Conservation (phyloP, 2,888 invertebrate species). For the Scaptomyza cyrtandrae region DNA sequence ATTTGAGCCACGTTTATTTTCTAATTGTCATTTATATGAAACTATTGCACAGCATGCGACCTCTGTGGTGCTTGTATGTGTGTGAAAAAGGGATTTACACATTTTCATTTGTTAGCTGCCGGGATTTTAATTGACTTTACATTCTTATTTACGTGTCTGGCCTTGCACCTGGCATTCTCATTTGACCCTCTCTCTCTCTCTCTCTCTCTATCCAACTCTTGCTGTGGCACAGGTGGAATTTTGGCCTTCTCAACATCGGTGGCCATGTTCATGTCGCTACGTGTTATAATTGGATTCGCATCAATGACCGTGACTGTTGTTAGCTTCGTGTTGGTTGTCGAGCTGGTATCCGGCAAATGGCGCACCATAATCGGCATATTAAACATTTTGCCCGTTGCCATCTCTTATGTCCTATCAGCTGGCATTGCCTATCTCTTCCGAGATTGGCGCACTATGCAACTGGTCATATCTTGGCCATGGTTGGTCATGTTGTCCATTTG, state of each 20-base stretch:
- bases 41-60: constrained; percentile 25
- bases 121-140: constrained; percentile 75
- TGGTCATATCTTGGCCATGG: constrained; percentile 87
- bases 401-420: constrained; percentile 87
- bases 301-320: constrained; percentile 88
- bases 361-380: constrained; percentile 88
- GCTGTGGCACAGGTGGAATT: constrained; percentile 82
- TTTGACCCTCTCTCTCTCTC: constrained; percentile 19
- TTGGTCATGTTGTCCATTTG: constrained; percentile 86
- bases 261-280: constrained; percentile 86
- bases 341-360: constrained; percentile 88
- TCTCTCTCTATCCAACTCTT: constrained; percentile 4
- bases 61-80: constrained; percentile 17
- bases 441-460: constrained; percentile 86
- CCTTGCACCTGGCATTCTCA: constrained; percentile 72
- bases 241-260: constrained; percentile 87
- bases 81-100: constrained; percentile 28
- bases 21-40: constrained; percentile 72
- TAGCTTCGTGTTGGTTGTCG: constrained; percentile 88
- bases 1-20: constrained; percentile 51
- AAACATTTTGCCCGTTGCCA: constrained; percentile 87
- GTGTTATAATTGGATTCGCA: constrained; percentile 87
- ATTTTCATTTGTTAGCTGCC: constrained; percentile 58
- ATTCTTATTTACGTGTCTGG: constrained; percentile 73
- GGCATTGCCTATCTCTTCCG: constrained; percentile 87